Percentiles rank a stretch among this genome's conserved stretches.
phyloP scores from a whole-genome alignment of 2,797 vertebrate species.

The Acropternis orthonyx region DNA sequence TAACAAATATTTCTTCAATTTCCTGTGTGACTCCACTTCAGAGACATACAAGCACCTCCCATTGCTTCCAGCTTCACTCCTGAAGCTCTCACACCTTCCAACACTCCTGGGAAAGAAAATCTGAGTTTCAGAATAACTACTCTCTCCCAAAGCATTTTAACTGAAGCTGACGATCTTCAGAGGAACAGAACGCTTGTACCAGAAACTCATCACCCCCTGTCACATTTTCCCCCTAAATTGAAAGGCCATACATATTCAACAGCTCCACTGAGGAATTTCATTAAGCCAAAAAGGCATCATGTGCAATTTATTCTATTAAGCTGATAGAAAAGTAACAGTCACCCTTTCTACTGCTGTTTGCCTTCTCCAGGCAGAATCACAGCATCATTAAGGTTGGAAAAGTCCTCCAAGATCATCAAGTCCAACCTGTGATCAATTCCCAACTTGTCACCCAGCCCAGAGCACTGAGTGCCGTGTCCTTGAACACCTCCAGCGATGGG shows the following conservation, averaged over 20 bases:
- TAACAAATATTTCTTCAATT: not conserved
- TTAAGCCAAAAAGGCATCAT: not conserved
- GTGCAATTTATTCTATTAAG: not conserved
- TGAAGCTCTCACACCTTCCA: not conserved
- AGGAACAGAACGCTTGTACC: not conserved
- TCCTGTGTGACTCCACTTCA: not conserved
- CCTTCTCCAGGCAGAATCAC: not conserved
- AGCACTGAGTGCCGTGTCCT: fast-evolving
- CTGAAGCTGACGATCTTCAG: not conserved
- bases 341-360: not conserved
- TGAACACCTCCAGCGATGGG: not conserved
- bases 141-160: not conserved
- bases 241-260: not conserved
- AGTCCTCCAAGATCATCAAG: not conserved
- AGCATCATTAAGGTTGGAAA: not conserved
- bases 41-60: not conserved
- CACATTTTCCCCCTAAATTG: fast-evolving
- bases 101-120: not conserved
- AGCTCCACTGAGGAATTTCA: not conserved
- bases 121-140: not conserved
- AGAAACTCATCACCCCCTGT: not conserved
- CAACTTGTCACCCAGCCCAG: not conserved
- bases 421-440: fast-evolving
- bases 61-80: not conserved
- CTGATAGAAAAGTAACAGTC: not conserved